Evolutionary conservation across 1,140 invertebrate genomes (phyloP).

Genomic region (Psix sp.): DNA sequence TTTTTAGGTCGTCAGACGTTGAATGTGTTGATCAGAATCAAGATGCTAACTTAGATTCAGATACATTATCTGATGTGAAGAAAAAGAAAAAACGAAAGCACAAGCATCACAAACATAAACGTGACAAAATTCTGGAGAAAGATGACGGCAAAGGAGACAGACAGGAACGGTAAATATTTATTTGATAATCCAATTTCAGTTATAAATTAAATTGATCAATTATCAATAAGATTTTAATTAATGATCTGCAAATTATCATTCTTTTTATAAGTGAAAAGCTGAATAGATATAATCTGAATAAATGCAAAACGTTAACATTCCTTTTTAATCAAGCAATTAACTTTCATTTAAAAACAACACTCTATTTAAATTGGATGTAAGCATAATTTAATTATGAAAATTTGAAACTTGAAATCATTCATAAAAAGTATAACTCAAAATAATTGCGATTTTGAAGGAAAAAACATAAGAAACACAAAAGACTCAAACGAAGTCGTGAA

Average conservation of each 20-base stretch:
- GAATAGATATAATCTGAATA: no score
- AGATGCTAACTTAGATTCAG: slow-evolving; percentile 66
- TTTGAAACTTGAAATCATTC: no score
- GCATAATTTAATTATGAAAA: no score
- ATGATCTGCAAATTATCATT: no score
- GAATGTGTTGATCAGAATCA: slow-evolving; percentile 67
- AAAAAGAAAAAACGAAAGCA: slow-evolving; percentile 79
- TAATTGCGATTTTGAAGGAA: slow-evolving; percentile 61
- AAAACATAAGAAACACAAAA: slow-evolving; percentile 78
- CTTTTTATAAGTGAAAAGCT: no score
- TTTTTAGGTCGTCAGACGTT: slow-evolving; percentile 70
- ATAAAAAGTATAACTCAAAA: no score
- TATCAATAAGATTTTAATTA: no score
- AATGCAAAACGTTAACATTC: no score
- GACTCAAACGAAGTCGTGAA: slow-evolving; percentile 70
- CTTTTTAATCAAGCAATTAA: no score
- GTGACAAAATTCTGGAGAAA: slow-evolving; percentile 73
- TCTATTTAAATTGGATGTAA: no score
- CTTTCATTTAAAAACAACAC: no score
- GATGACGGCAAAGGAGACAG: slow-evolving; percentile 68
- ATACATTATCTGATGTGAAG: slow-evolving; percentile 67
- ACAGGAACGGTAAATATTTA: slow-evolving; percentile 65
- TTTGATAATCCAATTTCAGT: neutral
- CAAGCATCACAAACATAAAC: slow-evolving; percentile 79
- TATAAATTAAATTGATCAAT: no score